phyloP scores from a whole-genome alignment of 2,888 invertebrate species.

The Acanthosoma haemorrhoidale region DNA sequence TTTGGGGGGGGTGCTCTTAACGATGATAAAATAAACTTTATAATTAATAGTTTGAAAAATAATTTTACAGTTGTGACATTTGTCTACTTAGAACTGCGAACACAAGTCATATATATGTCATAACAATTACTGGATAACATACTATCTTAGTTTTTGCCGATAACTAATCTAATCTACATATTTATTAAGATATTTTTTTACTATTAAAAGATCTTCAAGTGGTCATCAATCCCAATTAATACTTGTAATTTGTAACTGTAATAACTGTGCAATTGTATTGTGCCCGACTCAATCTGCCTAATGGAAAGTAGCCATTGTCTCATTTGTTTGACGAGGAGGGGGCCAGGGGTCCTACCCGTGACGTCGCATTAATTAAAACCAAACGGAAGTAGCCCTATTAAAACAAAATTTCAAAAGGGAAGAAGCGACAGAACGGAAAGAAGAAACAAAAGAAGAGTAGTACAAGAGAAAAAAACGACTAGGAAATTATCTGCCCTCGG shows the following conservation, averaged over 20 bases:
- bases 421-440: background rate
- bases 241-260: background rate
- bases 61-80: too few species aligned
- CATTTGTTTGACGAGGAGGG: background rate
- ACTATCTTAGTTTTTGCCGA: too few species aligned
- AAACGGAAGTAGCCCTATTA: slow-evolving; percentile 6
- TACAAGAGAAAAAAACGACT: too few species aligned
- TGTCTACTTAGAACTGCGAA: too few species aligned
- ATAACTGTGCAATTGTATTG: slow-evolving; percentile 12
- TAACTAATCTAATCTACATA: too few species aligned
- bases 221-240: background rate
- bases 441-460: slow-evolving; percentile 3
- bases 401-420: background rate
- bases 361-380: slow-evolving; percentile 21
- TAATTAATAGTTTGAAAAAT: too few species aligned
- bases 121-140: too few species aligned
- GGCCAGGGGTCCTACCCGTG: background rate
- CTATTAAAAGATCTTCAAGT: too few species aligned
- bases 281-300: slow-evolving; percentile 4
- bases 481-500: background rate
- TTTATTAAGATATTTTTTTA: too few species aligned
- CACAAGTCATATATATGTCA: too few species aligned
- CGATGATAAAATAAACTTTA: too few species aligned
- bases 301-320: slow-evolving; percentile 2
- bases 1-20: too few species aligned